Evolutionary conservation across 2,888 invertebrate species (phyloP).

Genomic region (Ramazzottius varieornatus): DNA sequence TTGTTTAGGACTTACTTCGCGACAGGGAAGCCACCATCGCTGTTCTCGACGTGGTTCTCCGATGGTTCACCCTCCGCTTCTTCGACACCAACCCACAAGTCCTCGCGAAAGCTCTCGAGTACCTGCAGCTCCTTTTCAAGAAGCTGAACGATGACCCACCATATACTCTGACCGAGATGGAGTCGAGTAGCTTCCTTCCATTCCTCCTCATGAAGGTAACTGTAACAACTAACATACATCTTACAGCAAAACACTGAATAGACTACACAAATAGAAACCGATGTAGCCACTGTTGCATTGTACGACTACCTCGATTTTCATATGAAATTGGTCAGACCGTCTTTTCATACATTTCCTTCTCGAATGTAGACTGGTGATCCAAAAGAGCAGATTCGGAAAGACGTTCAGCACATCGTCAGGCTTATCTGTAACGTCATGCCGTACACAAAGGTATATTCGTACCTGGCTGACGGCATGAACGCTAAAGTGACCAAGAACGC

Average conservation of each 20-base stretch:
- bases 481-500: constrained; percentile 97
- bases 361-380: constrained; percentile 50
- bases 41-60: constrained; percentile 76
- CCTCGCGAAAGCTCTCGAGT: constrained; percentile 74
- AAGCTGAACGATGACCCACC: constrained; percentile 43
- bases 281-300: background rate
- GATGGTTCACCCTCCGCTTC: constrained; percentile 84
- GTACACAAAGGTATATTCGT: constrained; percentile 58
- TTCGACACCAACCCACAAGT: constrained; percentile 97
- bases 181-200: constrained; percentile 75
- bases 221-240: constrained; percentile 12
- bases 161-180: constrained; percentile 63
- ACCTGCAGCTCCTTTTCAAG: constrained; percentile 53
- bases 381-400: constrained; percentile 72
- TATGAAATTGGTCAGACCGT: background rate
- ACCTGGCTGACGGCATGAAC: constrained; percentile 75
- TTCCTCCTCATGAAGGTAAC: constrained; percentile 78
- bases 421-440: constrained; percentile 62
- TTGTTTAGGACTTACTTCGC: constrained; percentile 37
- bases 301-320: too few species aligned
- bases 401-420: constrained; percentile 55
- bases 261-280: background rate
- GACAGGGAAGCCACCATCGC: constrained; percentile 51
- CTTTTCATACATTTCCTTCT: too few species aligned
- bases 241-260: constrained; percentile 12